Conservation (phyloP, 1,140 invertebrate species). For the Orius laevigatus region DNA sequence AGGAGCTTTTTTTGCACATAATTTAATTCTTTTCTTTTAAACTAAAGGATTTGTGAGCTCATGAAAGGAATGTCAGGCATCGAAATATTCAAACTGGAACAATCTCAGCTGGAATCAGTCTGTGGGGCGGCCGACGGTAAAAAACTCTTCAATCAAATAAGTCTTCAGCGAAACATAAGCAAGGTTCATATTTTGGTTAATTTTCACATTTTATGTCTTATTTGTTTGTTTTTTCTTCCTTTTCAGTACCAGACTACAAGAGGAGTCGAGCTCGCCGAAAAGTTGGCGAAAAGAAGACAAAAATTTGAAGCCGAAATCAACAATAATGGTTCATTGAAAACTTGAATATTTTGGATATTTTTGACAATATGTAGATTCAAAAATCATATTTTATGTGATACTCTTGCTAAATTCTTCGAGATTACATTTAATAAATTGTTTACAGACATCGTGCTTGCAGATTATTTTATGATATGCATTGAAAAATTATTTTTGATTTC, state of each 20-base stretch:
- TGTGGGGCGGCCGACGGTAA: conserved; percentile 52
- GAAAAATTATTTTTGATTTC: too few relatives aligned
- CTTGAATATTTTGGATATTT: too few relatives aligned
- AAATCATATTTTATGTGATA: too few relatives aligned
- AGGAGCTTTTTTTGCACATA: too few relatives aligned
- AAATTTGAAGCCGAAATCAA: conserved; percentile 31
- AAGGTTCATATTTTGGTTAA: conserved; percentile 41
- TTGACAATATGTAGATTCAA: too few relatives aligned
- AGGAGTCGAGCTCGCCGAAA: conserved; percentile 42
- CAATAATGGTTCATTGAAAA: too few relatives aligned
- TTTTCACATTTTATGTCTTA: neutral
- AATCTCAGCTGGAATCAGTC: conserved; percentile 44
- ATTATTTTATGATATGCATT: too few relatives aligned
- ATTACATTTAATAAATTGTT: too few relatives aligned
- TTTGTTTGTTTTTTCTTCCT: conserved; percentile 4
- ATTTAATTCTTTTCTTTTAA: conserved; percentile 23
- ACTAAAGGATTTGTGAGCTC: conserved; percentile 35
- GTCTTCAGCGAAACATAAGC: conserved; percentile 54
- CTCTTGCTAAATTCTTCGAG: too few relatives aligned
- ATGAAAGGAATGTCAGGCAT: conserved; percentile 46
- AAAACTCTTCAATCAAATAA: conserved; percentile 54
- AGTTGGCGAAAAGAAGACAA: conserved; percentile 43
- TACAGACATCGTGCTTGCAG: too few relatives aligned
- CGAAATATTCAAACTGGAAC: conserved; percentile 49
- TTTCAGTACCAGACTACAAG: conserved; percentile 28